Evolutionary conservation across 2,797 vertebrate species (phyloP).

Genomic region (Enteromius fasciolatus): DNA sequence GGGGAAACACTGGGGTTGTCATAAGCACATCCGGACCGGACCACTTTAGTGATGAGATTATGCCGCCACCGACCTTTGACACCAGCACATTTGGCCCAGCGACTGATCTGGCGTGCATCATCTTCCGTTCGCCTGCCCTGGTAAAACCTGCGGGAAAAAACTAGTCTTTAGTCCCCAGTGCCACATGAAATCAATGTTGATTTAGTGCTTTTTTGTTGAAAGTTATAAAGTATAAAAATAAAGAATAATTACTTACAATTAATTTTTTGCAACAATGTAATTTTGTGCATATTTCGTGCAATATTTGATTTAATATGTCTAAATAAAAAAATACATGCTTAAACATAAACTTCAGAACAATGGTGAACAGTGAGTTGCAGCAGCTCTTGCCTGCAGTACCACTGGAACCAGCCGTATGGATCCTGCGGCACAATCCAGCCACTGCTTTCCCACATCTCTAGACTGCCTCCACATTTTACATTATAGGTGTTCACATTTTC

Average conservation of each 20-base stretch:
- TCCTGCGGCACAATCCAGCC: slow-evolving; percentile 59
- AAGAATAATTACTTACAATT: background rate
- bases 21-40: slow-evolving; percentile 50
- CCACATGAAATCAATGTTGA: background rate
- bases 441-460: slow-evolving; percentile 62
- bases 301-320: background rate
- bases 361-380: background rate
- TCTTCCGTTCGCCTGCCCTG: slow-evolving; percentile 54
- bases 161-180: background rate
- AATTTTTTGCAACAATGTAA: background rate
- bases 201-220: background rate
- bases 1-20: slow-evolving; percentile 56
- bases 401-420: slow-evolving; percentile 63
- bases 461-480: slow-evolving; percentile 61
- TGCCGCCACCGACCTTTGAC: slow-evolving; percentile 56
- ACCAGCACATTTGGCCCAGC: slow-evolving; percentile 58
- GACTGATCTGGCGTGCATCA: slow-evolving; percentile 54
- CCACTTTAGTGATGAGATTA: slow-evolving; percentile 59
- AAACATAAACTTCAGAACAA: background rate
- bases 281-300: background rate
- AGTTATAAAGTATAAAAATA: background rate
- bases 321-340: background rate
- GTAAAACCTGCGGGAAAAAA: slow-evolving; percentile 47
- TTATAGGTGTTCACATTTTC: slow-evolving; percentile 54
- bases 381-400: slow-evolving; percentile 59